Percentiles rank a stretch among this genome's conserved stretches.
These are phyloP conservation scores for Parambassis ranga DNA, from an alignment of 2,797 vertebrate species.

Conservation along the genomic window DNA sequence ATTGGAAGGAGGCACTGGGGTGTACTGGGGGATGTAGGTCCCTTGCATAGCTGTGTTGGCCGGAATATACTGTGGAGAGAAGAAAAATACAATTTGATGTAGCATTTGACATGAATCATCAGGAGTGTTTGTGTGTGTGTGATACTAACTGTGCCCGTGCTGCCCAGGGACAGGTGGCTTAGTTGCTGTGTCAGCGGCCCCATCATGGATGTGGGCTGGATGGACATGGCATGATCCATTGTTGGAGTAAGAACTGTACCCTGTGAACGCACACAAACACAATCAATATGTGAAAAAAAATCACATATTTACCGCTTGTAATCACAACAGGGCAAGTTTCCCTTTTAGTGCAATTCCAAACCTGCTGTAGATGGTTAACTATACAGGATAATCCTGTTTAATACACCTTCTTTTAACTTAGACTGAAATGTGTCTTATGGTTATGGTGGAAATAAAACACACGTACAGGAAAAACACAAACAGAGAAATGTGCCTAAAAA, in stretches of 20 bases:
- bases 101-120: not conserved
- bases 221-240: slow-evolving; percentile 91
- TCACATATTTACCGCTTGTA: too few relatives aligned
- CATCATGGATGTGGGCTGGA: slow-evolving; percentile 94
- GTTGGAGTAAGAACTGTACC: slow-evolving; percentile 89
- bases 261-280: slow-evolving; percentile 61
- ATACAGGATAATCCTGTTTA: not conserved
- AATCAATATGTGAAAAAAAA: too few relatives aligned
- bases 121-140: not conserved
- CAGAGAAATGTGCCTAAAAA: not conserved
- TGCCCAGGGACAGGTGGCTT: slow-evolving; percentile 90
- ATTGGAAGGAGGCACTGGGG: slow-evolving; percentile 87
- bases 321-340: too few relatives aligned
- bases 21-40: slow-evolving; percentile 90
- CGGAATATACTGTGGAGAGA: slow-evolving; percentile 85
- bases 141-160: slow-evolving; percentile 86
- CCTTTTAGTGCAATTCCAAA: not conserved
- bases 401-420: too few relatives aligned
- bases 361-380: not conserved
- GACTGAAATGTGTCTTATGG: too few relatives aligned
- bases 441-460: too few relatives aligned
- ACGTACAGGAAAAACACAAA: not conserved
- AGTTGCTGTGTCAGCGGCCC: slow-evolving; percentile 91
- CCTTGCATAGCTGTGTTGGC: slow-evolving; percentile 89
- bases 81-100: slow-evolving; percentile 11